Conservation (phyloP, 2,113 vertebrate genomes). For the Takifugu flavidus region DNA sequence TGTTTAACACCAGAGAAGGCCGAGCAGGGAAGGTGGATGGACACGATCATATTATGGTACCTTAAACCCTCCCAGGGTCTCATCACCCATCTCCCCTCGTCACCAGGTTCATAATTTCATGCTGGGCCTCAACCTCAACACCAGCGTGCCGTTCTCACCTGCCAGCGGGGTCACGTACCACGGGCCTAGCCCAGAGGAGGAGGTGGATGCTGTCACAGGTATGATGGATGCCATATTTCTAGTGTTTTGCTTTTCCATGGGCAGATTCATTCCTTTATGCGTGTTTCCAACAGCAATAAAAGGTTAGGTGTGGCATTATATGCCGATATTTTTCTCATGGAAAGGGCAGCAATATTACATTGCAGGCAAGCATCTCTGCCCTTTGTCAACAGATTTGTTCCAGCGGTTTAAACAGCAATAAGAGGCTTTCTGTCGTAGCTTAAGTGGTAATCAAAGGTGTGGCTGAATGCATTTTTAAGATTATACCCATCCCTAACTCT, state of each 20-base stretch:
- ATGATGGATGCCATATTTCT: background rate
- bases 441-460: conserved; percentile 3
- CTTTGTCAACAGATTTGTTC: background rate
- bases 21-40: conserved; percentile 85
- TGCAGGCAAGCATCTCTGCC: background rate
- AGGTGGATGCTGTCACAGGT: conserved; percentile 88
- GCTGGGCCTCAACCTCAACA: conserved; percentile 92
- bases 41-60: background rate
- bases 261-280: too few relatives aligned
- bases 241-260: too few relatives aligned
- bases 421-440: too few relatives aligned
- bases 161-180: conserved; percentile 57
- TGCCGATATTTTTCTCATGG: too few relatives aligned
- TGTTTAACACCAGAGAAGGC: conserved; percentile 95
- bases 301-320: too few relatives aligned
- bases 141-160: conserved; percentile 80
- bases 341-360: background rate
- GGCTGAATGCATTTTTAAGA: background rate
- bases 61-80: background rate
- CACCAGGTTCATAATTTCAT: conserved; percentile 92
- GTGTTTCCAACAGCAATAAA: too few relatives aligned
- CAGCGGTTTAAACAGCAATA: too few relatives aligned
- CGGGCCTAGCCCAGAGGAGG: conserved; percentile 76
- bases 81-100: background rate
- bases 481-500: background rate